Conservation (phyloP, 37 sponge, comb jelly and placozoan species). For the Ianthella basta region DNA sequence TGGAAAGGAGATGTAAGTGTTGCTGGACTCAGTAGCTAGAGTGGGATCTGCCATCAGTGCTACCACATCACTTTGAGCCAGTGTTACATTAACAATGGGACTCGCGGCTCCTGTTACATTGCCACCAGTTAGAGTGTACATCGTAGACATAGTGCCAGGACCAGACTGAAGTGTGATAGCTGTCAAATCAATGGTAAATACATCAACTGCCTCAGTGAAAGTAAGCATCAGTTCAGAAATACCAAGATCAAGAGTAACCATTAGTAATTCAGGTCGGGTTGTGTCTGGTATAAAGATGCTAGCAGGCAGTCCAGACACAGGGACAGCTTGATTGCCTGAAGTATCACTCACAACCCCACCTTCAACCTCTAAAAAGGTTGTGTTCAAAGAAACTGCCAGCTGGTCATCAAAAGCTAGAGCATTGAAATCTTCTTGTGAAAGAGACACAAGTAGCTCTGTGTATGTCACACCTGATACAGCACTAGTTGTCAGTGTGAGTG, state of each 20-base stretch:
- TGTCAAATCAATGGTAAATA: constrained; percentile 42
- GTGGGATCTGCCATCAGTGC: constrained; percentile 55
- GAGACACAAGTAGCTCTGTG: constrained; percentile 50
- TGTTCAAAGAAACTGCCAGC: too few species aligned
- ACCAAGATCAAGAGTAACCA: constrained; percentile 57
- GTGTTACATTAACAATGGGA: constrained; percentile 36
- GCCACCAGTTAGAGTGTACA: constrained; percentile 72
- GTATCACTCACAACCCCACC: not conserved
- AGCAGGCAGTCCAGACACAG: too few species aligned
- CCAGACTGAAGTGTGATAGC: constrained; percentile 69
- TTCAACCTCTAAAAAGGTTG: too few species aligned
- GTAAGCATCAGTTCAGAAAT: constrained; percentile 51
- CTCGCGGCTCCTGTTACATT: constrained; percentile 34
- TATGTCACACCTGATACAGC: not conserved
- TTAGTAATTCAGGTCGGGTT: constrained; percentile 27
- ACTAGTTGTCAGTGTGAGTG: constrained; percentile 49
- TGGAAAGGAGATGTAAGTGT: constrained; percentile 75
- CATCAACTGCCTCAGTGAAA: constrained; percentile 82
- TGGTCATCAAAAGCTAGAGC: constrained; percentile 43
- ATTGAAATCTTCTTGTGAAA: constrained; percentile 76
- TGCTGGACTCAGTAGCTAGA: constrained; percentile 55
- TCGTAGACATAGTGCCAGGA: constrained; percentile 31
- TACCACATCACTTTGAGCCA: constrained; percentile 55
- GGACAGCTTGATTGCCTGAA: not conserved
- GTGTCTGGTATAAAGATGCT: not conserved